Conservation (phyloP, 2,113 vertebrate species). For the Ranitomeya imitator region DNA sequence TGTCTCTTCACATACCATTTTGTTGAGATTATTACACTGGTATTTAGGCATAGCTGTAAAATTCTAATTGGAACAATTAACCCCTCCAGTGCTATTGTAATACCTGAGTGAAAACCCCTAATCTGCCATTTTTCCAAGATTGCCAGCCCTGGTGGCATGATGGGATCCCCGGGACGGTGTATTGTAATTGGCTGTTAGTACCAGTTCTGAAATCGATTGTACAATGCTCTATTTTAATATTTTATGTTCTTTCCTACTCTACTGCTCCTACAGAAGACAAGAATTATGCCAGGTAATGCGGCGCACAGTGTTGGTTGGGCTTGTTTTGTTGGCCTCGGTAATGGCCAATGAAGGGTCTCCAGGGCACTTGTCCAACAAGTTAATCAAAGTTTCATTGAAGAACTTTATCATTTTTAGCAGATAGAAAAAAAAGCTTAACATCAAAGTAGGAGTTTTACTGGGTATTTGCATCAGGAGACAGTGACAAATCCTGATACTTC, state of each 20-base stretch:
- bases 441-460: not conserved
- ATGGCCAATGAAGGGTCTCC: constrained; percentile 28
- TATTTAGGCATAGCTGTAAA: too few species aligned
- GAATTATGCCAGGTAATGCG: not conserved
- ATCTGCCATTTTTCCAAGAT: not conserved
- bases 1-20: too few species aligned
- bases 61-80: too few species aligned
- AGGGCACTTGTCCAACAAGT: constrained; percentile 10
- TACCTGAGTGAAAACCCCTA: too few species aligned
- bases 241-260: not conserved
- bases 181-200: not conserved
- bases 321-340: constrained; percentile 18
- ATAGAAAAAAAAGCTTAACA: not conserved
- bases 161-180: not conserved
- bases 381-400: constrained; percentile 43
- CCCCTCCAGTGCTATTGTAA: too few species aligned
- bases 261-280: not conserved
- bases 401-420: constrained; percentile 24
- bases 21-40: too few species aligned
- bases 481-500: not conserved
- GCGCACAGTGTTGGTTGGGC: not conserved
- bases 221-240: not conserved
- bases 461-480: not conserved
- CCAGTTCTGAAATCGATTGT: not conserved
- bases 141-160: not conserved